These are phyloP conservation scores for Euzophera pinguis DNA, from an alignment of 2,888 invertebrate species.

Conservation along the genomic window DNA sequence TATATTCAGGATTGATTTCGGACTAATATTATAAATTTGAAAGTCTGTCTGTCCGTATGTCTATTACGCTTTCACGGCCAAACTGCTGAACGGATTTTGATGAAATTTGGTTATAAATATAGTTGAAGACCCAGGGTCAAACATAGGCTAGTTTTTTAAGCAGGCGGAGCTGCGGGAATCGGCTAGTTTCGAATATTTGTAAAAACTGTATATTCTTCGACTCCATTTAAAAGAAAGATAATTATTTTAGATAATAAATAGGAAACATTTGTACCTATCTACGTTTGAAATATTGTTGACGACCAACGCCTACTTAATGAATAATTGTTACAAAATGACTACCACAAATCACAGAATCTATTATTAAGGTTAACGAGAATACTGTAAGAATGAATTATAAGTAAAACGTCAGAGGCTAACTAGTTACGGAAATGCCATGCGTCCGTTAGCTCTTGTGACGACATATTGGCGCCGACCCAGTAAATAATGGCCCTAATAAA, in stretches of 20 bases:
- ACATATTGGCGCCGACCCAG: constrained; percentile 30
- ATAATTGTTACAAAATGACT: constrained; percentile 25
- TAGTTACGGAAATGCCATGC: constrained; percentile 31
- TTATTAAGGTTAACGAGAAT: constrained; percentile 46
- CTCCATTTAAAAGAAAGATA: no score
- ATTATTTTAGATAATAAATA: not conserved
- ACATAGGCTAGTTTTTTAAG: no score
- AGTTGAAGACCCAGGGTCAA: no score
- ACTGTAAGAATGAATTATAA: constrained; percentile 34
- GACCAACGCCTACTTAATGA: constrained; percentile 14
- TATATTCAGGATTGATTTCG: no score
- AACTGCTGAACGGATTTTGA: no score
- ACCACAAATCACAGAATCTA: constrained; percentile 40
- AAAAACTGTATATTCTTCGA: no score
- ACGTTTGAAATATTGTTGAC: not conserved
- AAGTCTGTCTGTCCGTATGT: no score
- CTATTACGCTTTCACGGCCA: no score
- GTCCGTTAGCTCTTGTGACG: constrained; percentile 39
- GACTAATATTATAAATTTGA: no score
- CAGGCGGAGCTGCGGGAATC: no score
- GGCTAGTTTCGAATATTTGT: no score
- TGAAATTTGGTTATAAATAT: no score
- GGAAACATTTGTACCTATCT: not conserved
- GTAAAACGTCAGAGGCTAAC: not conserved
- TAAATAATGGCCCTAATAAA: constrained; percentile 51